phyloP scores from a whole-genome alignment of 2,888 invertebrate genomes.

The Phania funesta region DNA sequence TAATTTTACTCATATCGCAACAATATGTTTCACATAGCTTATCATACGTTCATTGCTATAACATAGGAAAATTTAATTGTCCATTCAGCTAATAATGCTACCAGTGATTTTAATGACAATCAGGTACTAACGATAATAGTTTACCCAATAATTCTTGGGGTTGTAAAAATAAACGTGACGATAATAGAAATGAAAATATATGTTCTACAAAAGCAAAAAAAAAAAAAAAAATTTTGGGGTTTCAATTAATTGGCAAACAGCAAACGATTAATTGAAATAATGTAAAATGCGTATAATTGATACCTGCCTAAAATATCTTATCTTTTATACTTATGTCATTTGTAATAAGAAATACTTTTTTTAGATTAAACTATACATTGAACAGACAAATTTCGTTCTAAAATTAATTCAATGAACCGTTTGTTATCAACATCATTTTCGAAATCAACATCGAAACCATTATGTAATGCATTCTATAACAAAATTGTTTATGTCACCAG shows the following conservation, averaged over 20 bases:
- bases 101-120: slow-evolving; percentile 79
- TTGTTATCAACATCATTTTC: too few species aligned
- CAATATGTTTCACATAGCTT: slow-evolving; percentile 81
- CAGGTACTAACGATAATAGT: slow-evolving; percentile 79
- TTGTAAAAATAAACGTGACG: slow-evolving; percentile 80
- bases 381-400: too few species aligned
- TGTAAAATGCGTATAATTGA: background rate
- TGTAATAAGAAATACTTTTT: too few species aligned
- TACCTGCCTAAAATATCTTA: background rate
- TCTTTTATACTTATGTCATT: too few species aligned
- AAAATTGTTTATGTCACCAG: too few species aligned
- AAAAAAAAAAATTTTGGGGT: slow-evolving; percentile 18
- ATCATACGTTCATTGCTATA: slow-evolving; percentile 81
- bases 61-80: slow-evolving; percentile 80
- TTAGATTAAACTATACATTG: too few species aligned
- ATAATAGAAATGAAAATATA: slow-evolving; percentile 80
- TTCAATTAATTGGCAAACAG: background rate
- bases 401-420: too few species aligned
- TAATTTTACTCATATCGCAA: slow-evolving; percentile 76
- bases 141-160: slow-evolving; percentile 80
- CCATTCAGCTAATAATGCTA: slow-evolving; percentile 79
- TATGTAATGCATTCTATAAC: too few species aligned
- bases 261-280: background rate
- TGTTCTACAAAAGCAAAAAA: slow-evolving; percentile 76
- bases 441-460: too few species aligned